phyloP scores from a whole-genome alignment of 2,888 invertebrate genomes.

The Chloroclystis v-ata region DNA sequence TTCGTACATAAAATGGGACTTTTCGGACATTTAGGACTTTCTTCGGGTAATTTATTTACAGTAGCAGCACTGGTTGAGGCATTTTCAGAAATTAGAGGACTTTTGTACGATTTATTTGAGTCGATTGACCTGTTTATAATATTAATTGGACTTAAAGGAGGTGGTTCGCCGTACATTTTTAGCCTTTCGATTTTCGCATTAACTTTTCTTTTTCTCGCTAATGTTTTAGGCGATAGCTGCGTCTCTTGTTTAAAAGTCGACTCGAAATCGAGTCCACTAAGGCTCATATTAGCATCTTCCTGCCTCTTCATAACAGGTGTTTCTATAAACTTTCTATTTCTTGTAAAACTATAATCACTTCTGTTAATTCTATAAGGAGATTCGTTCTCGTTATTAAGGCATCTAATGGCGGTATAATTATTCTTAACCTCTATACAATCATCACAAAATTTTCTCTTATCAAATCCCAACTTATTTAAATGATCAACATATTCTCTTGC shows the following conservation, averaged over 20 bases:
- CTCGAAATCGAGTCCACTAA: slow-evolving; percentile 67
- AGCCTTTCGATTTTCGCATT: slow-evolving; percentile 70
- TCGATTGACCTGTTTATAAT: slow-evolving; percentile 57
- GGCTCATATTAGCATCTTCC: slow-evolving; percentile 47
- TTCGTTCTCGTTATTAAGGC: slow-evolving; percentile 45
- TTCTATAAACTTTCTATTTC: slow-evolving; percentile 53
- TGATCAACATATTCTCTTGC: slow-evolving; percentile 65
- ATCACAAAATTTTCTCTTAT: slow-evolving; percentile 43
- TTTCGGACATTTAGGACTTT: slow-evolving; percentile 20
- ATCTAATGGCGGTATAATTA: slow-evolving; percentile 38
- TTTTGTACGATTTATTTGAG: slow-evolving; percentile 58
- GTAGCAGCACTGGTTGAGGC: slow-evolving; percentile 26
- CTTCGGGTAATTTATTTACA: slow-evolving; percentile 29
- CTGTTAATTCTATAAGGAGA: slow-evolving; percentile 56
- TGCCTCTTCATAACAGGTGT: slow-evolving; percentile 42
- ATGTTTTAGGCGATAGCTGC: slow-evolving; percentile 45
- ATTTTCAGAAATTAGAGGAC: slow-evolving; percentile 45
- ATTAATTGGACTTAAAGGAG: slow-evolving; percentile 71
- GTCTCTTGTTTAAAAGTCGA: slow-evolving; percentile 59
- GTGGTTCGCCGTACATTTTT: slow-evolving; percentile 75
- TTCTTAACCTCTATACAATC: slow-evolving; percentile 55
- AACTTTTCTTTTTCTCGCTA: slow-evolving; percentile 50
- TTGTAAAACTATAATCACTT: slow-evolving; percentile 46
- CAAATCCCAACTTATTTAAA: slow-evolving; percentile 50
- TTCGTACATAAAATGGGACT: slow-evolving; percentile 49